These are phyloP conservation scores for Blastomussa wellsi DNA, from an alignment of 92 coral and sea anemone species.

Conservation along the genomic window DNA sequence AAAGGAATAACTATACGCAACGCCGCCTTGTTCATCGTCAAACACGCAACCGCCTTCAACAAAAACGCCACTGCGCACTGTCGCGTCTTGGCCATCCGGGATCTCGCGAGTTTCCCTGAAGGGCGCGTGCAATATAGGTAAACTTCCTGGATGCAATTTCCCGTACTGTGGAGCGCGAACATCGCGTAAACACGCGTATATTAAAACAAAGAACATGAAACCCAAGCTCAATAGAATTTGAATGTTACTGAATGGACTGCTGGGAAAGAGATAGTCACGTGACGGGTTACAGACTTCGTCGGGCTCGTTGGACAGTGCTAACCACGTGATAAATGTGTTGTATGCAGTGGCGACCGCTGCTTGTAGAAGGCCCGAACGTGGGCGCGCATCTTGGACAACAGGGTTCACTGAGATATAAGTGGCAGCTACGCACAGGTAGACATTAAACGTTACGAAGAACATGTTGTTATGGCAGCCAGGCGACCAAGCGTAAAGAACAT, in stretches of 20 bases:
- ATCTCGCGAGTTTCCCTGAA: constrained; percentile 5
- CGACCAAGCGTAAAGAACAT: constrained; percentile 64
- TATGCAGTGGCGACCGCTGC: constrained; percentile 92
- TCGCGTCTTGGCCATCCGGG: not conserved
- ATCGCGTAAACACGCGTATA: constrained; percentile 73
- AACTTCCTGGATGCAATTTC: constrained; percentile 47
- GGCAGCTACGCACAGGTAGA: constrained; percentile 85
- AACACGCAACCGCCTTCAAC: constrained; percentile 40
- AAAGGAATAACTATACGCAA: constrained; percentile 93
- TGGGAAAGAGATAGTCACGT: constrained; percentile 77
- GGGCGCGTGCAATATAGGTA: not conserved
- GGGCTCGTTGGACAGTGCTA: constrained; percentile 94
- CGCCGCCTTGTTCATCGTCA: constrained; percentile 85
- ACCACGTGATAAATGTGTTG: constrained; percentile 92
- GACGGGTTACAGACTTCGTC: constrained; percentile 87
- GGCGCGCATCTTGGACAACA: constrained; percentile 88
- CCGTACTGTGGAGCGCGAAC: constrained; percentile 94
- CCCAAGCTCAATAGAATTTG: constrained; percentile 80
- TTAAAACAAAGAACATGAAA: constrained; percentile 82
- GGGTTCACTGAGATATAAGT: constrained; percentile 93
- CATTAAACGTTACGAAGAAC: constrained; percentile 88
- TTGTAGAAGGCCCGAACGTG: constrained; percentile 93
- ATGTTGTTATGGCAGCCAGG: constrained; percentile 85
- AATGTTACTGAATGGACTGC: constrained; percentile 75
- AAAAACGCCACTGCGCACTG: constrained; percentile 17